Evolutionary conservation across 2,888 invertebrate species (phyloP).

Genomic region (Epirrita christyi): DNA sequence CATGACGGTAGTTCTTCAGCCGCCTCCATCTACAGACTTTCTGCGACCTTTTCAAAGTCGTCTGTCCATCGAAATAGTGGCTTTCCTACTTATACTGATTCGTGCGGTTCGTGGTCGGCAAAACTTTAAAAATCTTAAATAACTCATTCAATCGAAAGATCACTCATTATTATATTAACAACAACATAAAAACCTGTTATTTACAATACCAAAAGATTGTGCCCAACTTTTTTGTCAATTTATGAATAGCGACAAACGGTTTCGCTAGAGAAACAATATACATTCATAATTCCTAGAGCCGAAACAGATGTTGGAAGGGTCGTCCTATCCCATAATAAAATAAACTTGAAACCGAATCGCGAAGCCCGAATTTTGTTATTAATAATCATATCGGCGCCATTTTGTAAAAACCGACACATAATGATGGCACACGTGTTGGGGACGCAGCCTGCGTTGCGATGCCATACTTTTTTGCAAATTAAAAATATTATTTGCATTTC

Average conservation of each 20-base stretch:
- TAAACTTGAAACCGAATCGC: conserved; percentile 72
- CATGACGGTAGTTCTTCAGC: too few relatives aligned
- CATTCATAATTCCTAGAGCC: conserved; percentile 67
- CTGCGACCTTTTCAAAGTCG: too few relatives aligned
- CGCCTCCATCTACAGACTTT: too few relatives aligned
- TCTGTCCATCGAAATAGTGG: too few relatives aligned
- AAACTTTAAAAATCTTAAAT: too few relatives aligned
- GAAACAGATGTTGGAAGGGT: conserved; percentile 70
- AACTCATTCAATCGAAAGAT: too few relatives aligned
- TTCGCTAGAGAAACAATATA: conserved; percentile 76
- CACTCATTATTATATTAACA: too few relatives aligned
- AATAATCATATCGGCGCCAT: conserved; percentile 82
- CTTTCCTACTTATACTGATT: too few relatives aligned
- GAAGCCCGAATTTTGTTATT: conserved; percentile 72
- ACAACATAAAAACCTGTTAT: neutral
- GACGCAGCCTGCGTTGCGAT: conserved; percentile 20
- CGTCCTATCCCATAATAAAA: conserved; percentile 66
- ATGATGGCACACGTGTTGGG: conserved; percentile 52
- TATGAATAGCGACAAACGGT: conserved; percentile 55
- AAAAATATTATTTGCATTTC: conserved; percentile 22
- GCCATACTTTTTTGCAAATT: conserved; percentile 34
- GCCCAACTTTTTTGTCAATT: conserved; percentile 27
- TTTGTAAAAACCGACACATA: conserved; percentile 59
- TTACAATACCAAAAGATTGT: neutral
- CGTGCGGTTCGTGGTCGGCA: too few relatives aligned